Evolutionary conservation across 2,797 vertebrate genomes (phyloP).

Genomic region (Pipistrellus nathusii): DNA sequence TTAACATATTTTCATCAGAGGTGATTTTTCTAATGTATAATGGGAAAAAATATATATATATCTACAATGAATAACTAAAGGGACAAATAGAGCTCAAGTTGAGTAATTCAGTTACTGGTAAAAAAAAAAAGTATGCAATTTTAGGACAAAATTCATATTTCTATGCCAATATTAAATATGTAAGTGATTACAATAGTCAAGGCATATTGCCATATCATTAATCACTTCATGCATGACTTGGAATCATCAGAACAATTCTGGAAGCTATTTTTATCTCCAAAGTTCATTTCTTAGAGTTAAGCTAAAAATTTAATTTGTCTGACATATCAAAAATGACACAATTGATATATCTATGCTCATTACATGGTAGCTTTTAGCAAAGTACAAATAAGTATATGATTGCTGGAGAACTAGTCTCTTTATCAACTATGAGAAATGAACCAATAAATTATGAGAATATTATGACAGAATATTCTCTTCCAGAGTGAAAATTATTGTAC

Average conservation of each 20-base stretch:
- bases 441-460: neutral
- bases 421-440: neutral
- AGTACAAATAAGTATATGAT: conserved; percentile 44
- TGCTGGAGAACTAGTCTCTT: neutral
- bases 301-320: conserved; percentile 76
- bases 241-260: conserved; percentile 68
- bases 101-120: neutral
- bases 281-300: conserved; percentile 59
- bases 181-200: conserved; percentile 72
- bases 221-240: conserved; percentile 68
- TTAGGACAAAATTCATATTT: conserved; percentile 58
- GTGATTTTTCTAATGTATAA: neutral
- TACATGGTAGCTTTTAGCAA: conserved; percentile 54
- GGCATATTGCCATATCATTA: conserved; percentile 69
- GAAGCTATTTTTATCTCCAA: conserved; percentile 81
- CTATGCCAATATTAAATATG: conserved; percentile 76
- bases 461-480: neutral
- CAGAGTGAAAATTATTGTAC: neutral
- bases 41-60: accelerated
- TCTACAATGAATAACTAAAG: accelerated
- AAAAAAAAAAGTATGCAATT: neutral
- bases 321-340: conserved; percentile 54
- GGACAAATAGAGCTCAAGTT: neutral
- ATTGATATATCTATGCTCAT: conserved; percentile 64
- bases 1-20: conserved; percentile 16